Evolutionary conservation across 1,140 invertebrate species (phyloP), one percentile per base, ranked within the genome.

Genomic region (Drosophila sp.): DNA sequence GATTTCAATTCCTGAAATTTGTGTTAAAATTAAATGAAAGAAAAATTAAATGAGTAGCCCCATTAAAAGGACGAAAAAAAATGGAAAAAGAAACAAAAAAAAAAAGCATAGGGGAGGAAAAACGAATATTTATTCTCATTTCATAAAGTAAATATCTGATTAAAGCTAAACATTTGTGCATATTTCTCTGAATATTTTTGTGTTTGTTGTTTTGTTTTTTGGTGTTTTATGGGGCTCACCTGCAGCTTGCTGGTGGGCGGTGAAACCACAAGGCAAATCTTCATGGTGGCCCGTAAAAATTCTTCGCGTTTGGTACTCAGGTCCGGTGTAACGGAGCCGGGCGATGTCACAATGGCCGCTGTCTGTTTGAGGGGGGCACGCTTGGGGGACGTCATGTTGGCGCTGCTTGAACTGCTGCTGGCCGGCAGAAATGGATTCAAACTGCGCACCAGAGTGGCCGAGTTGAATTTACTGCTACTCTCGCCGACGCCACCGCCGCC

Each of bases 221-320:
- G 17, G 50, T 64, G 66, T 57, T 60, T 68, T 40, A 58, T 50
- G 57, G 60, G 62, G 40, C 77, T 91, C 80, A 92, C 91, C 84
- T 92, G 91, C 61, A 92, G 76, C 79, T 92, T 92, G 72, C 80
- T 91, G 17, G 81, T 79, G 41, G 91, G 91, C 29, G 91, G 91
- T 40, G 91, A 92, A 4, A 92, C 91, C 41, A 92, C 91, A 69
- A 92, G 66, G 65, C 91, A 92, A 70, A 92, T 92, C 76, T 92
- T 92, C 91, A 92, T 92, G 38, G 91, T 92, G 17, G 91, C 91
- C 27, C 91, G 90, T 29, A 92, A 70, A 63, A 93, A 94, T 78
- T 94, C 93, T 66, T 94, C 93, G 23, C 93, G 90, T 60, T 92
- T 93, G 27, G 92, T 78, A 57, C 90, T 89, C n/a, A 92, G 60